These are phyloP conservation scores for Oophaga sylvatica DNA, from an alignment of 2,797 vertebrate species.

Conservation along the genomic window DNA sequence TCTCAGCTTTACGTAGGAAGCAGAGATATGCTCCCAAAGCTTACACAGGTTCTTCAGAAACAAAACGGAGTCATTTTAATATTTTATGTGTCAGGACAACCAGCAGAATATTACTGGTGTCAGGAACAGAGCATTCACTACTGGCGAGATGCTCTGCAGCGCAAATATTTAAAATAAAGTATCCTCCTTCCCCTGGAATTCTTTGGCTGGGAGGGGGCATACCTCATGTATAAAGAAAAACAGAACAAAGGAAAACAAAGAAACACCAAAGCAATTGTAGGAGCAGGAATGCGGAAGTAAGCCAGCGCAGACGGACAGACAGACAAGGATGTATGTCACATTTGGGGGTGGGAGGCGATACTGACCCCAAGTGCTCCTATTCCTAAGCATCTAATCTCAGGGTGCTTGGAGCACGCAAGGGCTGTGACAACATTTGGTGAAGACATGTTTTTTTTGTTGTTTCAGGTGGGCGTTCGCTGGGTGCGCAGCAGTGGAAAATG, in stretches of 20 bases:
- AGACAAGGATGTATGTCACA: background rate
- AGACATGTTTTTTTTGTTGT: constrained; percentile 17
- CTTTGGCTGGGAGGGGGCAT: background rate
- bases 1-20: background rate
- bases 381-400: background rate
- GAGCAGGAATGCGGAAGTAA: constrained; percentile 77
- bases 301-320: constrained; percentile 66
- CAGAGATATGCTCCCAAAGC: background rate
- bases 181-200: constrained; percentile 14
- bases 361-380: background rate
- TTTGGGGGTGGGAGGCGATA: background rate
- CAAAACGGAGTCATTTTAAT: background rate
- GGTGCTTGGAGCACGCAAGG: background rate
- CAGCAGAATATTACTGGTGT: background rate
- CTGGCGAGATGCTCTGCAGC: background rate
- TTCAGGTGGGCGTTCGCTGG: constrained; percentile 27
- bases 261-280: background rate
- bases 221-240: background rate
- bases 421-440: background rate
- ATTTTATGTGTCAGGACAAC: background rate
- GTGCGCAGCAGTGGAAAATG: background rate
- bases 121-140: background rate
- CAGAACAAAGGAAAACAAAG: constrained; percentile 23
- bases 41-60: background rate
- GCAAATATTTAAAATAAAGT: background rate